phyloP scores from a whole-genome alignment of 2,797 vertebrate species.

The Pithecia hirsuta region DNA sequence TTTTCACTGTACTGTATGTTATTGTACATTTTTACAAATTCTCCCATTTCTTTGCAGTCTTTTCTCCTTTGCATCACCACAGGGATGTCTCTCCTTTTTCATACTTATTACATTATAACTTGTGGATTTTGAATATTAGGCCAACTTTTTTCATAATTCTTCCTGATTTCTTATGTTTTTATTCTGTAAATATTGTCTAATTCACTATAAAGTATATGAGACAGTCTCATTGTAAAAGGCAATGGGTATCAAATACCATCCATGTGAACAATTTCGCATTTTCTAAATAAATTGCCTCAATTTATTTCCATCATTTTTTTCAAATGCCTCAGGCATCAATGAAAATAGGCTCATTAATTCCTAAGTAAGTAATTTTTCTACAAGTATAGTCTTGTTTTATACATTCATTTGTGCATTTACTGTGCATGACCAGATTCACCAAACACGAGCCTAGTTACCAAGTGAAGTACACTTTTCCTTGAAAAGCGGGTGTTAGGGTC shows the following conservation, averaged over 20 bases:
- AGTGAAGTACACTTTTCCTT: slow-evolving; percentile 9
- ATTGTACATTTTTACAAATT: background rate
- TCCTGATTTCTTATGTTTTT: background rate
- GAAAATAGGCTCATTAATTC: slow-evolving; percentile 68
- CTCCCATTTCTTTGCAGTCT: background rate
- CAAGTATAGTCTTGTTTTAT: slow-evolving; percentile 42
- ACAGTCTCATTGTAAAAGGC: background rate
- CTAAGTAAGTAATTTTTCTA: slow-evolving; percentile 64
- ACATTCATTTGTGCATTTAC: slow-evolving; percentile 44
- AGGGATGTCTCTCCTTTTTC: background rate
- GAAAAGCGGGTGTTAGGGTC: slow-evolving; percentile 43
- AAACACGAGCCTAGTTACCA: slow-evolving; percentile 27
- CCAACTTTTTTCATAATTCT: background rate
- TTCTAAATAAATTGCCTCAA: slow-evolving; percentile 73
- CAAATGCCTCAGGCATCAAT: slow-evolving; percentile 42
- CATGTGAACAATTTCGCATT: slow-evolving; percentile 55
- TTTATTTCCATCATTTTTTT: slow-evolving; percentile 53
- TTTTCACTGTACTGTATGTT: background rate
- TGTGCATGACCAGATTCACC: slow-evolving; percentile 13
- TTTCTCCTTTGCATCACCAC: background rate
- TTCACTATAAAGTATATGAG: background rate
- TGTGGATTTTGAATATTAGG: background rate
- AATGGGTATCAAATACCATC: slow-evolving; percentile 40
- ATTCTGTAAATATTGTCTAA: background rate
- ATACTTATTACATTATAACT: background rate